These are phyloP conservation scores for Mus pahari DNA, from an alignment of 2,113 vertebrate species.

Conservation along the genomic window DNA sequence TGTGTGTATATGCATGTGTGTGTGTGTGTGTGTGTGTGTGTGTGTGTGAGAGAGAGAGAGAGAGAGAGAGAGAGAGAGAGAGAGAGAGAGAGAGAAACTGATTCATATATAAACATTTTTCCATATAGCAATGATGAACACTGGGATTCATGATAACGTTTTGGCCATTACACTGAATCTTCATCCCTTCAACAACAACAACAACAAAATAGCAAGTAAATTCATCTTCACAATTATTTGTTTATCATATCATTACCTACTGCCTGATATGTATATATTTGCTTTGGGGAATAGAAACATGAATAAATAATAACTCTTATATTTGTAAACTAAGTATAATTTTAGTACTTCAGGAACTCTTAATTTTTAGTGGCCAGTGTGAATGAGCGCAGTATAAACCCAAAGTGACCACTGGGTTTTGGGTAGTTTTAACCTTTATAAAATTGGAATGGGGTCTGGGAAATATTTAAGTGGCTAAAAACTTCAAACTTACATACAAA, in stretches of 20 bases:
- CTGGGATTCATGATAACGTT: neutral
- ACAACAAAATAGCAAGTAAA: neutral
- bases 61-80: too few relatives aligned
- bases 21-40: too few relatives aligned
- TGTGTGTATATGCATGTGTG: neutral
- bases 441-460: neutral
- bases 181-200: neutral
- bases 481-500: neutral
- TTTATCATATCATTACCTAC: neutral
- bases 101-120: neutral
- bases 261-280: neutral
- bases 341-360: constrained; percentile 4
- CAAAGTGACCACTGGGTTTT: neutral
- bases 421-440: neutral
- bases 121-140: neutral
- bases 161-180: neutral
- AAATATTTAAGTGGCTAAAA: neutral
- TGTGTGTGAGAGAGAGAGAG: too few relatives aligned
- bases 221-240: neutral
- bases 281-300: neutral
- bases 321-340: constrained; percentile 15
- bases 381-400: neutral
- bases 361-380: neutral
- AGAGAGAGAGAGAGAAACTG: too few relatives aligned
- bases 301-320: neutral